phyloP scores from a whole-genome alignment of 2,797 vertebrate species.

The Leptodactylus fallax region DNA sequence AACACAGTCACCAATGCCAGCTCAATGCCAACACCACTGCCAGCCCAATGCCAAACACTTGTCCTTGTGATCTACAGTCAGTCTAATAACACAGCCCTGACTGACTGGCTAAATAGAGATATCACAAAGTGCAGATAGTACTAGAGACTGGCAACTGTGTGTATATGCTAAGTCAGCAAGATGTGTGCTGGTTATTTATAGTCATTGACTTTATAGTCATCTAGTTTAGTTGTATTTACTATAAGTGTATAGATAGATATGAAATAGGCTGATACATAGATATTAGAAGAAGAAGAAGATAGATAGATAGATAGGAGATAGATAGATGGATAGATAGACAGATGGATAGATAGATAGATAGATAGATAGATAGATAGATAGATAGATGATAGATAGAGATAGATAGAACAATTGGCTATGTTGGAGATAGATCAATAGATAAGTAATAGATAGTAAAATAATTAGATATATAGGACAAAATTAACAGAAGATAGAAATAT shows the following conservation, averaged over 20 bases:
- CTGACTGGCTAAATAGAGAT: not conserved
- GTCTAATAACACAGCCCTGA: not conserved
- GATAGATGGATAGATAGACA: not conserved
- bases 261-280: not conserved
- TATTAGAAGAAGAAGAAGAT: no score
- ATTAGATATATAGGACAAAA: no score
- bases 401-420: not conserved
- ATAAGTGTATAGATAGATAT: not conserved
- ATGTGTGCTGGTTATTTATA: not conserved
- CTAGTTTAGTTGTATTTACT: no score
- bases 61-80: slow-evolving; percentile 19
- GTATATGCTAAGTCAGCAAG: not conserved
- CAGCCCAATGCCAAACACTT: slow-evolving; percentile 43
- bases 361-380: not conserved
- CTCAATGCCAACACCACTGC: slow-evolving; percentile 46
- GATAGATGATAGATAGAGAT: not conserved
- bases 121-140: not conserved
- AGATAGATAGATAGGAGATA: slow-evolving; percentile 22
- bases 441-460: not conserved
- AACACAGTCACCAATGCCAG: slow-evolving; percentile 35
- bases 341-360: slow-evolving; percentile 12
- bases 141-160: not conserved
- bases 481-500: no score
- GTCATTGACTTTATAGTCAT: not conserved
- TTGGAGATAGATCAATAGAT: not conserved